Percentiles rank a stretch among this genome's conserved stretches.
These are phyloP conservation scores for Ganaspis brasiliensis DNA, from an alignment of 2,888 invertebrate species.

Conservation along the genomic window DNA sequence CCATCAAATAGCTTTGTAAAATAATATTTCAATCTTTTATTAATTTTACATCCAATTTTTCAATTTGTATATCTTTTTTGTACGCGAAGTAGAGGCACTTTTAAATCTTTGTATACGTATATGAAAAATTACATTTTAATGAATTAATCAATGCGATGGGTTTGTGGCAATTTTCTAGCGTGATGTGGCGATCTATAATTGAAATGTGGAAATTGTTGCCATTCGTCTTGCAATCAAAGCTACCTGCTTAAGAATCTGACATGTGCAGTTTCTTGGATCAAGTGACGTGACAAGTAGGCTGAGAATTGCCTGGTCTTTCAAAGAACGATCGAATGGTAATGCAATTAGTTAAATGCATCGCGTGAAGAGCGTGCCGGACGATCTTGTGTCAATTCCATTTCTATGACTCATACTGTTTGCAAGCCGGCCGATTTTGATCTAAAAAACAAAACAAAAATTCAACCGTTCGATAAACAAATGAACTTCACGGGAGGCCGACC, in stretches of 20 bases:
- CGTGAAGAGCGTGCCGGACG: conserved; percentile 40
- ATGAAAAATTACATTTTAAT: too few species aligned
- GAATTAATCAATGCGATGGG: conserved; percentile 8
- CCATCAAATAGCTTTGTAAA: too few species aligned
- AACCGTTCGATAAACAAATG: conserved; percentile 38
- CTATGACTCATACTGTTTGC: conserved; percentile 30
- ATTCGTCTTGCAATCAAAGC: conserved; percentile 21
- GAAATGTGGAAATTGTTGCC: conserved; percentile 8
- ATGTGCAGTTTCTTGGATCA: conserved; percentile 5
- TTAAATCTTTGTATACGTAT: too few species aligned
- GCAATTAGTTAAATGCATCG: conserved; percentile 66
- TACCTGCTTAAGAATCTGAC: conserved; percentile 23
- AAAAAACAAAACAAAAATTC: conserved; percentile 30
- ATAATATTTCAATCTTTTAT: too few species aligned
- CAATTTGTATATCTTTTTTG: too few species aligned
- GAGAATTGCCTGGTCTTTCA: conserved; percentile 24
- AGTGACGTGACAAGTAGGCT: conserved; percentile 21
- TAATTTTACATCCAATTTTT: too few species aligned
- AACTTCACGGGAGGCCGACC: neutral
- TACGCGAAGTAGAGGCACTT: too few species aligned
- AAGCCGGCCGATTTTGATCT: conserved; percentile 29
- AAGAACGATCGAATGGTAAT: conserved; percentile 54
- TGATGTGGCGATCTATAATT: conserved; percentile 32
- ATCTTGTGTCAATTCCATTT: conserved; percentile 52
- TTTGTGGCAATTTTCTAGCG: conserved; percentile 45